These are phyloP conservation scores for Pseudomyrmex concolor DNA, from an alignment of 1,140 invertebrate species.

Conservation along the genomic window DNA sequence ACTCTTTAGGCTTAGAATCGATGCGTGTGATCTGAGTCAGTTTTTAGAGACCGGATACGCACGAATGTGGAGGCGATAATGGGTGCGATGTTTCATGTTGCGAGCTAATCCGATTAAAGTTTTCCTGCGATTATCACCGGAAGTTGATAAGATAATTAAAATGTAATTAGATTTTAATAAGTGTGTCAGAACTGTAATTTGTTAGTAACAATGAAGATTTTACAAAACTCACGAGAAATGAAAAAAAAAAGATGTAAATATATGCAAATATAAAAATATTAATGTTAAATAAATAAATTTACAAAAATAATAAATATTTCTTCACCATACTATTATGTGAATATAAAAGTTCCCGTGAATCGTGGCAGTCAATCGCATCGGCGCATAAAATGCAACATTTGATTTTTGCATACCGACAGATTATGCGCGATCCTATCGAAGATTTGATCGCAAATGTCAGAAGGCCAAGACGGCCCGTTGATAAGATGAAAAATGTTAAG, in stretches of 20 bases:
- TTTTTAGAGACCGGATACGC: slow-evolving; percentile 14
- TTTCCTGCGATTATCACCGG: not conserved
- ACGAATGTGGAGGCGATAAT: slow-evolving; percentile 15
- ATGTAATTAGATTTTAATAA: slow-evolving; percentile 38
- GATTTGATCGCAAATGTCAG: slow-evolving; percentile 52
- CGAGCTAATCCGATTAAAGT: not conserved
- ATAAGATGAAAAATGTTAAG: slow-evolving; percentile 43
- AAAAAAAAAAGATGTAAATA: not conserved
- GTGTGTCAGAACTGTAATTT: too few species aligned
- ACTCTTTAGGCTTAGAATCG: not conserved
- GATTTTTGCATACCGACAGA: slow-evolving; percentile 33
- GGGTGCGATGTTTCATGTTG: not conserved
- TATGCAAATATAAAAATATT: not conserved
- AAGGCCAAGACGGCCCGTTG: slow-evolving; percentile 37
- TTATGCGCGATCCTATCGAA: slow-evolving; percentile 45
- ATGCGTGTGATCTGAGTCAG: slow-evolving; percentile 54
- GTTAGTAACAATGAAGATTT: not conserved
- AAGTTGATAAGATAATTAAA: not conserved
- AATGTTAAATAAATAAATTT: slow-evolving; percentile 1
- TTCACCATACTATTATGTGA: too few species aligned
- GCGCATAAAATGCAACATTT: slow-evolving; percentile 14
- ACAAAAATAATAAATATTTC: not conserved
- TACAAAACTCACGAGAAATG: not conserved
- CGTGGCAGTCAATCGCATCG: slow-evolving; percentile 11
- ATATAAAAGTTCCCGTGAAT: not conserved